Conservation (phyloP, 2,113 vertebrate species). For the Choloepus hoffmanni region DNA sequence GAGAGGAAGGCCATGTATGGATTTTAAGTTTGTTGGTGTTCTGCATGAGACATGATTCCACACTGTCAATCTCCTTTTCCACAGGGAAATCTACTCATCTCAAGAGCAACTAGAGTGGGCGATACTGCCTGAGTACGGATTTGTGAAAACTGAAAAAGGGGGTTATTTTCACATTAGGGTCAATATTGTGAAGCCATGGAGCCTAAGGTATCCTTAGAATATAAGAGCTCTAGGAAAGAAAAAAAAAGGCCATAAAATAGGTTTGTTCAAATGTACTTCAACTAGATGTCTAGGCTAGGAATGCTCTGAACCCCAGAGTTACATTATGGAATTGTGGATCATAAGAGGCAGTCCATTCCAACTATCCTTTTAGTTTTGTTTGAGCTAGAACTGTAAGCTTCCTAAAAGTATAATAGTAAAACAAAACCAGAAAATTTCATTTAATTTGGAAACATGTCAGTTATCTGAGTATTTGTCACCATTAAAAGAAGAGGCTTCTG, state of each 20-base stretch:
- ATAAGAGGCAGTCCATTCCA: not conserved
- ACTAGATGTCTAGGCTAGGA: not conserved
- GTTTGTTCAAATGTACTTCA: not conserved
- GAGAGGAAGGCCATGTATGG: not conserved
- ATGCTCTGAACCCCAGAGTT: not conserved
- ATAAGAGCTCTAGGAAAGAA: not conserved
- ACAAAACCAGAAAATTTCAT: not conserved
- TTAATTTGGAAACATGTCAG: not conserved
- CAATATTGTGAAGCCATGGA: not conserved
- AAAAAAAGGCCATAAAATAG: not conserved
- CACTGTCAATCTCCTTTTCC: not conserved
- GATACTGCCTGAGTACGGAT: not conserved
- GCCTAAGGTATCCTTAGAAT: not conserved
- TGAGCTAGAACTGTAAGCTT: not conserved
- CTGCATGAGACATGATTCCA: not conserved
- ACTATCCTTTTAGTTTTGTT: not conserved
- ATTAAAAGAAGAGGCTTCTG: not conserved
- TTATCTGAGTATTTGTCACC: not conserved
- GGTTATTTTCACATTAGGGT: not conserved
- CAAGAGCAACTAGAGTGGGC: not conserved
- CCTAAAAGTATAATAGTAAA: not conserved
- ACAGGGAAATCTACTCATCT: not conserved
- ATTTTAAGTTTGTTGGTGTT: not conserved
- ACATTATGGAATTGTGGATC: not conserved
- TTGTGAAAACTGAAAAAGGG: not conserved